Base-by-base conservation (phyloP, 2,113 vertebrate genomes). In the Pitta sordida region DNA sequence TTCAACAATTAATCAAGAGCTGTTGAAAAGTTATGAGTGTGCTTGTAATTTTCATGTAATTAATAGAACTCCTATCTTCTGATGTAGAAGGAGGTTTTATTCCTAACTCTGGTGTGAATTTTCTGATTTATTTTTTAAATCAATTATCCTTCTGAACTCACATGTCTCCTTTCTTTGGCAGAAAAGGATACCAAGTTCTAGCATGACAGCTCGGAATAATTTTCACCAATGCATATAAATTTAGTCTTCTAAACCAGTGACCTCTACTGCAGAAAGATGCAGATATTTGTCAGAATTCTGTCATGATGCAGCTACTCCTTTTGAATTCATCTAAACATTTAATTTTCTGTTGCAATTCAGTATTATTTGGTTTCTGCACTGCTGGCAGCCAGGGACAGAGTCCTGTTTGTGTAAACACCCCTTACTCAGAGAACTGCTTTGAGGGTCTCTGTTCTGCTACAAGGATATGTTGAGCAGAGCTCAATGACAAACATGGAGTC, bases 1-100 rank as follows among this genome's bases (percentile, higher is more conserved):
- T 92, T 92, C 67, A 94, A 93, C 92, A 94, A 97, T 98, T 97
- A 95, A 98, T 97, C 97, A 97, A 69, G 95, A 97, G 86, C 95
- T 97, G 96, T 82, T 97, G 97, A 97, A 97, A 97, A 92, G 89
- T 94, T 97, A 97, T 94, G 96, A 96, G 82, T 53, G 90, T 86
- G 83, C 77, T 96, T 96, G 86, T 90, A 96, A 97, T 97, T 96
- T 96, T 91, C 94, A 86, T 84, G 75, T 96, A 97, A 96, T 94
- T 97, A 96, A 97, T 98, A 97, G 62, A 98, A 94, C 79, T 93
- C 62, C 90, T 95, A 91, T 97, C 93, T 97, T 94, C 88, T 94
- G 92, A 96, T 86, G 95, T 76, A 93, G 86, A 87, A 93, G 90
- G 75, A 97, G 91, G 59, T 59, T 97, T 97, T 94, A 94, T 95